Conservation (phyloP, 2,888 invertebrate species). For the Drosophila parthenogenetica region DNA sequence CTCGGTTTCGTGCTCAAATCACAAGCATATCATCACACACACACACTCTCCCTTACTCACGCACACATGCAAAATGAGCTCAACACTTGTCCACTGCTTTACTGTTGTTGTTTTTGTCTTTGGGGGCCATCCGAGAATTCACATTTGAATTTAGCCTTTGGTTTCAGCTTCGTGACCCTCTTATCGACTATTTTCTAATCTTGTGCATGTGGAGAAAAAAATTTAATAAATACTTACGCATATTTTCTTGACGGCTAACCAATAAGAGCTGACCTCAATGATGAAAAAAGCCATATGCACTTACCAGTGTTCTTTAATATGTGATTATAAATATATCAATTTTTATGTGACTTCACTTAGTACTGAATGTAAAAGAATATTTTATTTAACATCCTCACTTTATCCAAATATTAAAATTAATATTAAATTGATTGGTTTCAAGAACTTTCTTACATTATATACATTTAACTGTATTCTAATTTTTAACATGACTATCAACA, state of each 20-base stretch:
- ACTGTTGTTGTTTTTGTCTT: constrained; percentile 12
- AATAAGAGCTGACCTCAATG: constrained; percentile 7
- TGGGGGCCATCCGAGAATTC: constrained; percentile 14
- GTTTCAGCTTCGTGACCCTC: constrained; percentile 24
- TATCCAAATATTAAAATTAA: no score
- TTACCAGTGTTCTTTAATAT: neutral
- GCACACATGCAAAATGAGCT: constrained; percentile 33
- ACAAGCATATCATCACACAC: constrained; percentile 70
- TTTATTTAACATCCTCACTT: no score
- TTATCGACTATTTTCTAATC: constrained; percentile 53
- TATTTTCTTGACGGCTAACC: constrained; percentile 35
- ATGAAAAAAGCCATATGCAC: constrained; percentile 27
- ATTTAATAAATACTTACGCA: constrained; percentile 46
- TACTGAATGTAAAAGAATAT: no score
- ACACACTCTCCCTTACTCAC: constrained; percentile 13
- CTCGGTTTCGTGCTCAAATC: constrained; percentile 72
- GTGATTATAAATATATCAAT: neutral
- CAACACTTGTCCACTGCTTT: constrained; percentile 32
- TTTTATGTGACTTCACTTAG: neutral
- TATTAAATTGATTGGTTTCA: no score
- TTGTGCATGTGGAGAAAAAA: constrained; percentile 29
- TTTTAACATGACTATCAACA: no score
- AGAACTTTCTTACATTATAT: no score
- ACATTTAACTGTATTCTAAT: no score
- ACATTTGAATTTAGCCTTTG: constrained; percentile 45